phyloP scores from a whole-genome alignment of 2,113 vertebrate species.

The Gallinago paraguaiae region DNA sequence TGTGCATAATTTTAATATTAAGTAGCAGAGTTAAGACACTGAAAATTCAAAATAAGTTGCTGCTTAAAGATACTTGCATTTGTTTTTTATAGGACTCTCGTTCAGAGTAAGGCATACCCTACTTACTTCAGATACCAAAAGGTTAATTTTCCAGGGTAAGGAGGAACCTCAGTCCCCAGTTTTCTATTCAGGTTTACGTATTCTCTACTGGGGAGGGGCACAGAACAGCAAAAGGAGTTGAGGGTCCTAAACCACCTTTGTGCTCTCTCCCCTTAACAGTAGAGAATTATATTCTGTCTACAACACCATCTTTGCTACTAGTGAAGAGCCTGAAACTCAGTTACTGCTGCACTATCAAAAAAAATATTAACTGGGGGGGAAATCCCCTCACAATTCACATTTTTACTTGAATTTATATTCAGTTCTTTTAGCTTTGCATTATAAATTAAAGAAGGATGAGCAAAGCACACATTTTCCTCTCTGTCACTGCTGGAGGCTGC shows the following conservation, averaged over 20 bases:
- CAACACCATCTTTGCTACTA: not conserved
- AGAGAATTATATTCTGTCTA: not conserved
- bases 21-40: not conserved
- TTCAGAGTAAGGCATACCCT: not conserved
- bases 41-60: not conserved
- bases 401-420: not conserved
- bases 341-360: not conserved
- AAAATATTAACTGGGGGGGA: not conserved
- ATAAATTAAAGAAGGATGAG: not conserved
- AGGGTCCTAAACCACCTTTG: not conserved
- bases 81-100: not conserved
- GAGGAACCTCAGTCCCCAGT: not conserved
- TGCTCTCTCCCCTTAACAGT: not conserved
- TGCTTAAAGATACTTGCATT: not conserved
- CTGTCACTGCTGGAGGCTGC: constrained; percentile 15
- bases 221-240: not conserved
- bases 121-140: not conserved
- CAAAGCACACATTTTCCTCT: not conserved
- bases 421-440: not conserved
- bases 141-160: not conserved
- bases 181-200: not conserved
- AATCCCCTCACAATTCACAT: not conserved
- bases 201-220: not conserved
- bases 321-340: not conserved
- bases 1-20: not conserved